A percentile compares a stretch with the other conserved stretches of the same genome.
These are phyloP conservation scores for Leptinotarsa defecta DNA, from an alignment of 1,140 invertebrate species.

Conservation along the genomic window DNA sequence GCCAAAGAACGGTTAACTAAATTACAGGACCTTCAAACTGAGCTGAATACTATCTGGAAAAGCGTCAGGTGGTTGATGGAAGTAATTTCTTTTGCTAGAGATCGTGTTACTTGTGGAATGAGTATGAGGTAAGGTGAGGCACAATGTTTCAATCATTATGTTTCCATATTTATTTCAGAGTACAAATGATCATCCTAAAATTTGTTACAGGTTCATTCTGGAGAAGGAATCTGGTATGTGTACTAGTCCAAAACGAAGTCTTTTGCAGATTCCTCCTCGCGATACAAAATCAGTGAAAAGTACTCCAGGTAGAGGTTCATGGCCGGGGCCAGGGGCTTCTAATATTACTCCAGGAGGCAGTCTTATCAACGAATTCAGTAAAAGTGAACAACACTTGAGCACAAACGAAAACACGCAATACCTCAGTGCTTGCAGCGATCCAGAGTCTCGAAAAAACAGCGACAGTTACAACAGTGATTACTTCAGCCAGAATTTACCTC, in stretches of 20 bases:
- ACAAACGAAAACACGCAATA: conserved; percentile 61
- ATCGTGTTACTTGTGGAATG: conserved; percentile 62
- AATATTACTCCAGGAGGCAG: conserved; percentile 55
- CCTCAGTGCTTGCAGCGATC: conserved; percentile 58
- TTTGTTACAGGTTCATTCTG: conserved; percentile 53
- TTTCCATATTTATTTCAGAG: too few species aligned
- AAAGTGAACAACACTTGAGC: conserved; percentile 80
- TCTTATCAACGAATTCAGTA: conserved; percentile 75
- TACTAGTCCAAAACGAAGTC: conserved; percentile 51
- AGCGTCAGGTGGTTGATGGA: conserved; percentile 93
- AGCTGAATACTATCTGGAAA: conserved; percentile 87
- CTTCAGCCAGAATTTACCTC: conserved; percentile 54
- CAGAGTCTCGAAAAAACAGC: conserved; percentile 66
- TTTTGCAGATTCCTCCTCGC: conserved; percentile 72
- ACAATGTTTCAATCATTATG: background rate
- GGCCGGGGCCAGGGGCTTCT: conserved; percentile 77
- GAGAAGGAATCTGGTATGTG: conserved; percentile 57
- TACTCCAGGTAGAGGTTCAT: conserved; percentile 76
- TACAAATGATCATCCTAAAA: too few species aligned
- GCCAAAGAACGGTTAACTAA: conserved; percentile 83
- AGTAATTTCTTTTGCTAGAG: conserved; percentile 88
- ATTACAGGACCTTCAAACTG: conserved; percentile 80
- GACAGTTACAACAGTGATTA: conserved; percentile 63
- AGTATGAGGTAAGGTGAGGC: conserved; percentile 54
- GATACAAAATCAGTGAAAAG: conserved; percentile 77